Base-by-base conservation (phyloP, 2,797 vertebrate species). In the Setipinna tenuifilis region DNA sequence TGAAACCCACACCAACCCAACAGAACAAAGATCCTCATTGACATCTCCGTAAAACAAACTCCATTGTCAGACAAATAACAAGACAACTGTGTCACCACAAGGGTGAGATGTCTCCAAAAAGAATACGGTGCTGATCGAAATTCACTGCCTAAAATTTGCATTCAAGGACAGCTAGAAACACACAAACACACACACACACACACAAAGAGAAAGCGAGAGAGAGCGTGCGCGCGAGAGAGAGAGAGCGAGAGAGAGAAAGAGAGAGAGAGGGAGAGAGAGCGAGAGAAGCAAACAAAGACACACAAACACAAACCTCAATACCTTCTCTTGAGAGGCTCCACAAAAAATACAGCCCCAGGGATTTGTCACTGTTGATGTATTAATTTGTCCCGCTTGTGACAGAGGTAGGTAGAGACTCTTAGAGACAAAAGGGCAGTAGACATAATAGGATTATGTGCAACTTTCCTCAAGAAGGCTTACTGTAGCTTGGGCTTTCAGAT, bases 61-160 rank as follows among this genome's bases (percentile, higher is more conserved):
- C 71, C 16, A 78, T 78, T 78, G 71, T 78, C 44, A 41, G 17
- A 44, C 17, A 7, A 78, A 78, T 75, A 78, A 78, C 35, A 78
- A 59, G 71, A 44, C 71, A 78, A 78, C 31, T 10, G 19, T 78
- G 35, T 9, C 14, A 44, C 17, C 7, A 9, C 71, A 78, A 78
- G 71, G 71, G 35, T 78, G 19, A 21, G 71, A 78, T 44, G 35
- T 78, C 71, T 78, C 71, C 17, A 78, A 41, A 6, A 21, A 78
- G 17, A 44, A 78, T 78, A 78, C 9, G 19, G 31, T 78, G 71
- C 5, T 78, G 35, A 21, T 44, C 21, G 71, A 78, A 41, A 35
- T 14, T 35, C 68, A 35, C 68, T 35, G 68, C 28, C 35, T 6
- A 41, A 75, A 75, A 75, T 41, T 19, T 75, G 68, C 6, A 59